Evolutionary conservation across 2,888 invertebrate genomes (phyloP).

Genomic region (Hypomecis punctinalis): DNA sequence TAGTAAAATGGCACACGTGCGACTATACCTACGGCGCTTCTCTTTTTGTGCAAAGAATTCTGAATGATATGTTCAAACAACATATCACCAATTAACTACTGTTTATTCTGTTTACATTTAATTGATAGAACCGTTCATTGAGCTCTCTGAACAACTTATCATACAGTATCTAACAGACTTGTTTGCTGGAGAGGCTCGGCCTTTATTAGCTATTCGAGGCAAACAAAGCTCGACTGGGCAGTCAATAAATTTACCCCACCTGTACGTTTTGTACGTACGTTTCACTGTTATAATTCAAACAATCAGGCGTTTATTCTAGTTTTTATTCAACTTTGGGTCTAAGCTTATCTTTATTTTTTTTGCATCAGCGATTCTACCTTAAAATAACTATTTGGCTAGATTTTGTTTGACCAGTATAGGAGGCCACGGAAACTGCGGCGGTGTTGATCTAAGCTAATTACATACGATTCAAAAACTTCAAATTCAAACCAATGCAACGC

Average conservation of each 20-base stretch:
- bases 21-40: background rate
- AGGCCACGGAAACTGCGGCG: too few species aligned
- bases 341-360: too few species aligned
- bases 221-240: slow-evolving; percentile 38
- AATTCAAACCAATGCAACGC: too few species aligned
- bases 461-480: too few species aligned
- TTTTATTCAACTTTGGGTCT: background rate
- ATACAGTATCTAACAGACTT: slow-evolving; percentile 37
- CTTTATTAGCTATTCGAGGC: slow-evolving; percentile 48
- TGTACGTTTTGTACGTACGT: slow-evolving; percentile 40
- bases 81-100: slow-evolving; percentile 22
- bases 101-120: slow-evolving; percentile 37
- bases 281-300: slow-evolving; percentile 19
- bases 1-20: too few species aligned
- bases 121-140: slow-evolving; percentile 32
- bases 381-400: too few species aligned
- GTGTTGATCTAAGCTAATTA: too few species aligned
- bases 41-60: background rate
- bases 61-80: slow-evolving; percentile 1
- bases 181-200: slow-evolving; percentile 37
- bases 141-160: slow-evolving; percentile 28
- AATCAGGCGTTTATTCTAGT: slow-evolving; percentile 11
- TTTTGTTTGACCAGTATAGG: too few species aligned
- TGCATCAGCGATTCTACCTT: too few species aligned
- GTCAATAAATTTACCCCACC: slow-evolving; percentile 50